Evolutionary conservation across 1,140 invertebrate genomes (phyloP), one percentile per base, ranked within the genome.

Genomic region (Trialeurodes vaporariorum): DNA sequence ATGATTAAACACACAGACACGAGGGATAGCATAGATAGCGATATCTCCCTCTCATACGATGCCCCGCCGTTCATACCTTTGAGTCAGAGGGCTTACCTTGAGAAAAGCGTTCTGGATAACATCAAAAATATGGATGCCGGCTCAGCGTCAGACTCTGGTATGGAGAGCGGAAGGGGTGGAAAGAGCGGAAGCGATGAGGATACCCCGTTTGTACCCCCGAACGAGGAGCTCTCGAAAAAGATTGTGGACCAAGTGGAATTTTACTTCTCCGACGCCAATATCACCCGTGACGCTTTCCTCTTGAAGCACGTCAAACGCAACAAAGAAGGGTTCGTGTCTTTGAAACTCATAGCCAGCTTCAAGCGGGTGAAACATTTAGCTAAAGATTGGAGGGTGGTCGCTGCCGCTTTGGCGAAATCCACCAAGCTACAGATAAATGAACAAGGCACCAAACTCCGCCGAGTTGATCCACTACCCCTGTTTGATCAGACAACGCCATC

Each of bases 251-350:
- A 93, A 76, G 92, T 94, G 9, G 92, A 94, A 79, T 94, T 91
- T 76, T 96, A 96, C 78, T 96, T 98, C 77, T 94, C 92, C 67
- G 93, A 97, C 77, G 91, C 89, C 22, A 95, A 94, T 76, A 93
- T 98, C 68, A 86, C 92, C 1, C 96, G 96, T 78, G 94, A 98
- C 76, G 93, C 94, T 1, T 98, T 98, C 78, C 80, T 98, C 2
- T 77, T 97, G 40, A 98, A 97, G 77, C 94, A 97, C 77, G 93
- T 97, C 1, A 86, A 92, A 34, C 83, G 94, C 25, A 96, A 96
- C 76, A 96, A 95, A 77, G 92, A 95, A 78, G 94, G 95, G 12
- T 97, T 90, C 78, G 94, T 98, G 1, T 94, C 91, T 34, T 80
- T 97, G 9, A 97, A 97, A 77, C 80, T 98, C 58, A 94, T 96